Base-by-base conservation (phyloP, 2,797 vertebrate species). In the Halcyon badia region DNA sequence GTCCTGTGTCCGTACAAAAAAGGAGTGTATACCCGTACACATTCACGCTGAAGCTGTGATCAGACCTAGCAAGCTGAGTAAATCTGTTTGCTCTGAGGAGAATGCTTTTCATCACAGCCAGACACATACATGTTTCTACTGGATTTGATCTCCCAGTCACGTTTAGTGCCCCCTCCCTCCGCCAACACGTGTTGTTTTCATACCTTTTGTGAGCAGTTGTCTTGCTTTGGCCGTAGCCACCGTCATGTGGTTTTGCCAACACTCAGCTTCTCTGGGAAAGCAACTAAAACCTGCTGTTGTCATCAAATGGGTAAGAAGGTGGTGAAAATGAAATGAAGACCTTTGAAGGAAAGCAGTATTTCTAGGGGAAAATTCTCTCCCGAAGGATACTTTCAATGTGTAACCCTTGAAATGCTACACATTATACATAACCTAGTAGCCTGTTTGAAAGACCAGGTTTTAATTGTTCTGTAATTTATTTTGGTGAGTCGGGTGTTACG, bases 41-140 rank as follows among this genome's bases (percentile, higher is more conserved):
- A 42, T 91, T 96, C 96, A 92, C 97, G 75, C 68, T 86, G 96
- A 95, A 94, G 73, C 41, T 94, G 82, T 90, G 91, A 89, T 94
- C 87, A 73, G 85, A 79, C 87, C 78, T 92, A 87, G 83, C 77
- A 87, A 89, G 85, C 46, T 35, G 66, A 78, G 62, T 78, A 18
- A 66, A 72, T 90, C 84, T 93, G 94, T 95, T 94, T 96, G 92
- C 95, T 96, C 91, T 96, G 94, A 96, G 94, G 94, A 94, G 89
- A 94, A 90, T 72, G 60, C 78, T 97, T 75, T 94, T 93, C 13
- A 22, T 95, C 61, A 39, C 80, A 77, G 73, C 28, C 62, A 56
- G 72, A 49, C 35, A 44, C n/a, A 5, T 44, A 42, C 10, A 1
- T 54, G 19, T 66, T 93, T 84, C 64, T 61, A 11, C 48, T 81